Conservation (phyloP, 2,888 invertebrate species). For the Harpalus rufipes region DNA sequence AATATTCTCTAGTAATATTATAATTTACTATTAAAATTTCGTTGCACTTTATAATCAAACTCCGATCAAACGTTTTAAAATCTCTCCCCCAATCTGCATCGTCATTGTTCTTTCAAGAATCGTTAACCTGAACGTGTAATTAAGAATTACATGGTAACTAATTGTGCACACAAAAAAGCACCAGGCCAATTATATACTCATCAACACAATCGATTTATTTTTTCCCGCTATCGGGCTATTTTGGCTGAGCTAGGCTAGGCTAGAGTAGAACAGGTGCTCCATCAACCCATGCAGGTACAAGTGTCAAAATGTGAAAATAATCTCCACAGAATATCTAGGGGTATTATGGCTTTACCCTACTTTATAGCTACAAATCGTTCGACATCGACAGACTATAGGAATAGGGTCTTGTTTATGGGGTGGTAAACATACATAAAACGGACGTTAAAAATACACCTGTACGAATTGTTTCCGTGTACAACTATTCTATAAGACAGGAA, state of each 20-base stretch:
- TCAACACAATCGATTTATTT: conserved; percentile 58
- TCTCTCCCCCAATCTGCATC: conserved; percentile 33
- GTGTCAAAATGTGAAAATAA: conserved; percentile 69
- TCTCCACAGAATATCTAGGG: conserved; percentile 63
- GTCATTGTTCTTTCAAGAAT: conserved; percentile 60
- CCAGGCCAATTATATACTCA: conserved; percentile 58
- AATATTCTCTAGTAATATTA: not conserved
- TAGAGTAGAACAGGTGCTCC: conserved; percentile 44
- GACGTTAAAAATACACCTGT: conserved; percentile 49
- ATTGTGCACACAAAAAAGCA: conserved; percentile 64
- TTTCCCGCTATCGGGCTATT: conserved; percentile 35
- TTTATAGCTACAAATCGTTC: conserved; percentile 58
- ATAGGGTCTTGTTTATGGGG: conserved; percentile 40
- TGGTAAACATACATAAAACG: conserved; percentile 54
- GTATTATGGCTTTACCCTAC: conserved; percentile 54
- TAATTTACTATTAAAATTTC: conserved; percentile 18
- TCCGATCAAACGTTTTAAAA: conserved; percentile 8
- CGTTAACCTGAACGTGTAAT: conserved; percentile 61
- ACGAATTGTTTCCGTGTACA: not conserved
- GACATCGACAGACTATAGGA: conserved; percentile 44
- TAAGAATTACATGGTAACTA: conserved; percentile 60
- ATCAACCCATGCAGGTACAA: conserved; percentile 56
- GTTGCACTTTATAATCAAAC: not conserved
- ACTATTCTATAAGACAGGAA: conserved; percentile 14
- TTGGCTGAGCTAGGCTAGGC: conserved; percentile 25